Evolutionary conservation across 2,888 invertebrate genomes (phyloP).

Genomic region (Tribolium freemani): DNA sequence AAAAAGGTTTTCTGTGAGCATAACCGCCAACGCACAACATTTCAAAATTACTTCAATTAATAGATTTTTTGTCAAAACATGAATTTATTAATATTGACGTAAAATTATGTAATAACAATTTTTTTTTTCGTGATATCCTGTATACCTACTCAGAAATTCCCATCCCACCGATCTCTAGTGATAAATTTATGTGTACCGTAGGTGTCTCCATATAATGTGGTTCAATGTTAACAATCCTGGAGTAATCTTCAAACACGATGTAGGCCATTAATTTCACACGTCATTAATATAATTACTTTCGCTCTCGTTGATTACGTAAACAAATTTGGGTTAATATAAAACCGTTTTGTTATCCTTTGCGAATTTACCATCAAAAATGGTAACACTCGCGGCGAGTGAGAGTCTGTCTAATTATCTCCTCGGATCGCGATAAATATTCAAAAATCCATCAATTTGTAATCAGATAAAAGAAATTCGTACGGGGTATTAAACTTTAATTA

Average conservation of each 20-base stretch:
- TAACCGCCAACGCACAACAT: neutral
- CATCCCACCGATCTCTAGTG: conserved; percentile 19
- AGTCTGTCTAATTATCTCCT: conserved; percentile 19
- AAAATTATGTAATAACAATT: conserved; percentile 13
- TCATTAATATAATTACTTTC: conserved; percentile 45
- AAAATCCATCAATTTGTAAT: conserved; percentile 37
- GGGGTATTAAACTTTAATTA: conserved; percentile 41
- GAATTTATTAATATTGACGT: neutral
- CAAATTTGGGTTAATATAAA: conserved; percentile 45
- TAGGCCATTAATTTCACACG: conserved; percentile 42
- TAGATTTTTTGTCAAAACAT: neutral
- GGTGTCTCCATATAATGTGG: conserved; percentile 25
- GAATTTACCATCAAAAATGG: conserved; percentile 35
- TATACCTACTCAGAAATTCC: conserved; percentile 33
- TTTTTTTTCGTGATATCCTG: conserved; percentile 19
- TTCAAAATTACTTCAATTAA: neutral
- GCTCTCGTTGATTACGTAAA: conserved; percentile 43
- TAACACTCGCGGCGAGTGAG: conserved; percentile 36
- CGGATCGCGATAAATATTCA: conserved; percentile 11
- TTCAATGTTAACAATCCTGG: conserved; percentile 30
- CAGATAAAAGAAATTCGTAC: conserved; percentile 39
- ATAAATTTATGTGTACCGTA: conserved; percentile 20
- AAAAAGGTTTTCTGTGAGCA: neutral
- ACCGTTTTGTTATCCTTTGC: conserved; percentile 38
- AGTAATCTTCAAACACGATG: conserved; percentile 36